Evolutionary conservation across 2,113 vertebrate species (phyloP).

Genomic region (Lampris megalopsis): DNA sequence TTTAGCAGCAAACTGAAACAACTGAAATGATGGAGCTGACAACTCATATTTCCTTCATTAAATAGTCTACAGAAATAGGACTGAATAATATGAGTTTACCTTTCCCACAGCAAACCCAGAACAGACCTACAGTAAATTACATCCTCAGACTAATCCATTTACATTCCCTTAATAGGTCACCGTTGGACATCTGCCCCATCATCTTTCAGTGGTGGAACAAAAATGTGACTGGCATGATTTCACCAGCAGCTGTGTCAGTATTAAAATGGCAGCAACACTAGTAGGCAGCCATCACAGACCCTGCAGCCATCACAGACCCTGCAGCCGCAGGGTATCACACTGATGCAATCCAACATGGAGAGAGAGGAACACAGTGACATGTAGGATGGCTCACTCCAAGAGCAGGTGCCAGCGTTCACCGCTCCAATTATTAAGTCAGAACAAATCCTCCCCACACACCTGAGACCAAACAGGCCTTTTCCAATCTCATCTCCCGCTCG

Average conservation of each 20-base stretch:
- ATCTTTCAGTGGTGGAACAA: not conserved
- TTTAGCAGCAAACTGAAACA: not conserved
- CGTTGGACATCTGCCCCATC: too few relatives aligned
- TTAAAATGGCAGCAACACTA: conserved; percentile 11
- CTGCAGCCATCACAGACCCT: conserved; percentile 10
- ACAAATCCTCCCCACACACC: conserved; percentile 15
- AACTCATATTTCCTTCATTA: too few relatives aligned
- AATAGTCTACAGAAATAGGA: too few relatives aligned
- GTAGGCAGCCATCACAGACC: conserved; percentile 28
- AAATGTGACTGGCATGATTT: conserved; percentile 12
- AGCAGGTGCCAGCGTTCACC: conserved; percentile 25
- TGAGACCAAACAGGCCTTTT: conserved; percentile 11
- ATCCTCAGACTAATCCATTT: too few relatives aligned
- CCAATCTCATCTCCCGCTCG: not conserved
- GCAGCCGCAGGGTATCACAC: conserved; percentile 18
- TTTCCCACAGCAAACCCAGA: not conserved
- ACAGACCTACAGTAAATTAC: too few relatives aligned
- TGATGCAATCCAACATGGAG: conserved; percentile 18
- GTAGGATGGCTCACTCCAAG: conserved; percentile 18
- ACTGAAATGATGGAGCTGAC: not conserved
- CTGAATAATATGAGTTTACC: too few relatives aligned
- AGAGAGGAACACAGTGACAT: conserved; percentile 26
- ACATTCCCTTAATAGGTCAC: too few relatives aligned
- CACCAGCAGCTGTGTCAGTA: conserved; percentile 8
- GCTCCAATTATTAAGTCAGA: conserved; percentile 39